These are phyloP conservation scores for Petrophora chlorosata DNA, from an alignment of 2,888 invertebrate genomes.

Conservation along the genomic window DNA sequence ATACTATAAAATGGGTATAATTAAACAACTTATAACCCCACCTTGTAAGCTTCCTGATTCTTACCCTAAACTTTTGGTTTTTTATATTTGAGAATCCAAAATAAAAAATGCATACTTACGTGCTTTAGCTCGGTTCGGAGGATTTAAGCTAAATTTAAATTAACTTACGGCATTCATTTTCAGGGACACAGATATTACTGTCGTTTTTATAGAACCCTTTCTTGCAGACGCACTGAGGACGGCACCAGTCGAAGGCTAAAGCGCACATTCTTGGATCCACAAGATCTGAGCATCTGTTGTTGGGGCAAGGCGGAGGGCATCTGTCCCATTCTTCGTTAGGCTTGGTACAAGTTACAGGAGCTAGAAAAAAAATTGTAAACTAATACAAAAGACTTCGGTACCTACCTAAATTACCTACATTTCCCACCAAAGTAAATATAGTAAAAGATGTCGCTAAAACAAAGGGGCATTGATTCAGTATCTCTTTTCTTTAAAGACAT, in stretches of 20 bases:
- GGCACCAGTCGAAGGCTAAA: conserved; percentile 18
- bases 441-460: too few species aligned
- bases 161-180: conserved; percentile 44
- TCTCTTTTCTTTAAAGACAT: too few species aligned
- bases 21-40: too few species aligned
- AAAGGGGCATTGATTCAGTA: too few species aligned
- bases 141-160: not conserved
- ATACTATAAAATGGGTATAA: too few species aligned
- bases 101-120: too few species aligned
- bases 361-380: conserved; percentile 42
- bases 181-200: conserved; percentile 40
- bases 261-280: conserved; percentile 24
- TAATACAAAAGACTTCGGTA: too few species aligned
- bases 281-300: conserved; percentile 43
- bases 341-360: conserved; percentile 49
- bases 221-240: conserved; percentile 46
- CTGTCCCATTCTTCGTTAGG: conserved; percentile 48
- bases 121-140: too few species aligned
- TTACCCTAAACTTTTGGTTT: too few species aligned
- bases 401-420: too few species aligned
- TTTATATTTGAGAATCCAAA: not conserved
- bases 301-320: conserved; percentile 43
- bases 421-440: too few species aligned
- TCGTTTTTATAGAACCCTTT: conserved; percentile 39
- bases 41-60: too few species aligned